A percentile compares a stretch with the other conserved stretches of the same genome.
Conservation (phyloP, 2,888 invertebrate genomes). For the Drosophila meridionalis region DNA sequence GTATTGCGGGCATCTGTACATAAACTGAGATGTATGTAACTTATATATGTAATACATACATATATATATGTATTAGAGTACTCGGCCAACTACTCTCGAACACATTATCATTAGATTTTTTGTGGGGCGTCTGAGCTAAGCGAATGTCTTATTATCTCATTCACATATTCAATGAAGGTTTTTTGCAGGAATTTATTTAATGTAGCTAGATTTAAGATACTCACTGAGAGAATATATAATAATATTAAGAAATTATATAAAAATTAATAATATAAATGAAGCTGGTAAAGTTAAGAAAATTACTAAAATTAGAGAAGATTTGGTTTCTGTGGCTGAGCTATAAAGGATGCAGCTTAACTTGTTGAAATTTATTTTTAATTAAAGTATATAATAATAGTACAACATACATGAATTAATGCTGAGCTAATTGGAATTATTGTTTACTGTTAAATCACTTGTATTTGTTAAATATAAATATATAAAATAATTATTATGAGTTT, state of each 20-base stretch:
- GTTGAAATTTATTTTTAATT: too few relatives aligned
- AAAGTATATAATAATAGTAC: too few relatives aligned
- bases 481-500: too few relatives aligned
- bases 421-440: too few relatives aligned
- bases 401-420: too few relatives aligned
- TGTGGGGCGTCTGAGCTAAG: neutral
- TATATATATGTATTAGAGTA: neutral
- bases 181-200: neutral
- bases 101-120: conserved; percentile 1
- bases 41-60: neutral
- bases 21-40: neutral
- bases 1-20: neutral
- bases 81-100: conserved; percentile 3
- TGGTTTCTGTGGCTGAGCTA: too few relatives aligned
- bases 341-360: too few relatives aligned
- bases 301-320: too few relatives aligned
- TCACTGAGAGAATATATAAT: neutral
- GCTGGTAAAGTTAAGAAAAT: too few relatives aligned
- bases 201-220: neutral
- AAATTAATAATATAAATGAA: neutral
- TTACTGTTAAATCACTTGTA: too few relatives aligned
- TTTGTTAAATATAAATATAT: too few relatives aligned
- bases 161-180: neutral
- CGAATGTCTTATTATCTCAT: neutral
- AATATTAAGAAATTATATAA: neutral